Evolutionary conservation across 2,113 vertebrate genomes (phyloP), one percentile per base, ranked within the genome.

Genomic region (Sula dactylatra): DNA sequence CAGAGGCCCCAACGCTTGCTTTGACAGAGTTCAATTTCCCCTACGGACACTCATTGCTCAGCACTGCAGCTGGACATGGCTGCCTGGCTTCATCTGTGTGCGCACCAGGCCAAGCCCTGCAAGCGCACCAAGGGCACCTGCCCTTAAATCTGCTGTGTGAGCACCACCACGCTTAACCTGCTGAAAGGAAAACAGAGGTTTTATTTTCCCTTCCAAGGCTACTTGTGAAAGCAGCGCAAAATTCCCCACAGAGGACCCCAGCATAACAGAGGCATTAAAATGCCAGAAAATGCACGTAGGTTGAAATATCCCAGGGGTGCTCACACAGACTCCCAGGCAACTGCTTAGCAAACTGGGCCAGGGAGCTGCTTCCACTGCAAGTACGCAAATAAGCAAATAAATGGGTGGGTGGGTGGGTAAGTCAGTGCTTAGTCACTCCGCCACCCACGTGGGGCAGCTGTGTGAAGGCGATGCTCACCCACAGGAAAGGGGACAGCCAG

Each of bases 51-150:
- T 83, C 21, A 58, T n/a, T 2, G 3, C 16, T 59, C 65, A 62
- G 25, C 64, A 44, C 45, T 7, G 1, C 18, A 61, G 62, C 32
- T 65, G n/a, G 54, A 58, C 0, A 5, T 0, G 0, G 27, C 9
- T 94, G 32, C 26, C 44, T 1, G 1, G 47, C 59, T 70, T 13
- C 45, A 71, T 61, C 52, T 56, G 36, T 17, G 47, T 1, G 0
- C 26, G 44, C 22, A 77, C 8, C 32, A 42, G 11, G 47, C 3
- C 42, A 76, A 62, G 50, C 38, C 52, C 36, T 62, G 25, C 50
- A 22, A 18, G 21, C 1, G 0, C 42, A 70, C 25, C 34, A 32
- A 86, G 49, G 59, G 69, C n/a, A 85, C 32, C 66, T 72, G 72
- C 34, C 74, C 72, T 67, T 66, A 52, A 24, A 52, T 64, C 25